A percentile compares a stretch with the other conserved stretches of the same genome.
phyloP scores from a whole-genome alignment of 2,888 invertebrate species.

The Sabatieria punctata region DNA sequence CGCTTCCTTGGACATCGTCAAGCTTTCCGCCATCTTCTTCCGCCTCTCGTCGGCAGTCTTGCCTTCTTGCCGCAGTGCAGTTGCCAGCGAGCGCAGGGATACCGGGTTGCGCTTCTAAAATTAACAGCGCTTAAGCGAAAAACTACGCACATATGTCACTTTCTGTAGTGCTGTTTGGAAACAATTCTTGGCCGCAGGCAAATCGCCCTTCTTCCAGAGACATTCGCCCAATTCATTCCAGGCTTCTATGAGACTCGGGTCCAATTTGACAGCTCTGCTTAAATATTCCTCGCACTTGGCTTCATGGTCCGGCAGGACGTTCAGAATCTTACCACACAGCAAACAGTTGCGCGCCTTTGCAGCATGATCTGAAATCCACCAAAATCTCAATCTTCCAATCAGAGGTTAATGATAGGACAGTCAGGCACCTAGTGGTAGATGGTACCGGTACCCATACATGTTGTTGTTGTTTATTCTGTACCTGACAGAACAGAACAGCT shows the following conservation, averaged over 20 bases:
- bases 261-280: constrained; percentile 64
- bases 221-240: constrained; percentile 79
- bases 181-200: constrained; percentile 60
- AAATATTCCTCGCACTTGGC: constrained; percentile 53
- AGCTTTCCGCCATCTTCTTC: constrained; percentile 50
- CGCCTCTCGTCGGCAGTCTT: constrained; percentile 33
- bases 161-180: constrained; percentile 36
- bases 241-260: constrained; percentile 58
- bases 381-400: too few relatives aligned
- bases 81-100: constrained; percentile 59
- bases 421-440: too few relatives aligned
- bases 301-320: constrained; percentile 50
- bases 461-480: too few relatives aligned
- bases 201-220: constrained; percentile 67
- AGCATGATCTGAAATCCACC: too few relatives aligned
- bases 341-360: constrained; percentile 39
- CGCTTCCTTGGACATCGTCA: constrained; percentile 62
- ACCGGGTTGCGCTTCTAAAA: constrained; percentile 53
- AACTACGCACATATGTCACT: too few relatives aligned
- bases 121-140: too few relatives aligned
- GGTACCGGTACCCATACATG: too few relatives aligned
- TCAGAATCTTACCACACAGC: constrained; percentile 55
- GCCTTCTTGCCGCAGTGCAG: constrained; percentile 44
- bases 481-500: too few relatives aligned
- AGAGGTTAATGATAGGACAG: too few relatives aligned